Base-by-base conservation (phyloP, 2,113 vertebrate genomes). In the Pedetes capensis region DNA sequence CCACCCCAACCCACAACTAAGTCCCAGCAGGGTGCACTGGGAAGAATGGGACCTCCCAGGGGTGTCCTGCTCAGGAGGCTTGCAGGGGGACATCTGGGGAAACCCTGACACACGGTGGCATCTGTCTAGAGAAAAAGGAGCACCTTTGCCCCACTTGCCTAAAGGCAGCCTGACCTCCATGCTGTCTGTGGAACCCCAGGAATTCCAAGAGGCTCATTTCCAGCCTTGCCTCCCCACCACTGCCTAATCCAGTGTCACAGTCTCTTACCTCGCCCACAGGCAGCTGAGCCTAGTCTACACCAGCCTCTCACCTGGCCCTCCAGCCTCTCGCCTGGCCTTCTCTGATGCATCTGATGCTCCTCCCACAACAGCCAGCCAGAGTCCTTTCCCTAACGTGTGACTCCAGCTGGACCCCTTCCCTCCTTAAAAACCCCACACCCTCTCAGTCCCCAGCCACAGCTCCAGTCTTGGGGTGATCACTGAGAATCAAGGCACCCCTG, bases 241-340 rank as follows among this genome's bases (percentile, higher is more conserved):
- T 37, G 4, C 80, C 14, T 10, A 12, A 42, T 32, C 5, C 23
- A 61, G 17, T 0, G 3, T 27, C 55, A n/a, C 10, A 3, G 16
- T 66, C 27, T 68, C 39, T 59, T 66, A 18, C 11, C 74, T n/a
- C n/a, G 27, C 49, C 7, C 7, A 5, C 1, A 10, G 22, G 22
- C 53, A 3, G 17, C 14, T 44, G 79, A 61, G n/a, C 4, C 59
- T 76, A 32, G 25, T 8, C 12, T 42, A 42, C 37, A 51, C 29
- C 10, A 18, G 29, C 12, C 49, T 57, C 66, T n/a, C 2, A 6
- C 32, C 12, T 29, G 47, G 14, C 57, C 74, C 63, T 29, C 27
- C 0, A 34, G 39, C 39, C 34, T 74, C 66, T 25, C 51, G 27
- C 57, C 61, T 72, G 53, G 87, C 63, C 27, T 27, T 16, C 34